Evolutionary conservation across 2,113 vertebrate genomes (phyloP).

Genomic region (Bucco capensis): DNA sequence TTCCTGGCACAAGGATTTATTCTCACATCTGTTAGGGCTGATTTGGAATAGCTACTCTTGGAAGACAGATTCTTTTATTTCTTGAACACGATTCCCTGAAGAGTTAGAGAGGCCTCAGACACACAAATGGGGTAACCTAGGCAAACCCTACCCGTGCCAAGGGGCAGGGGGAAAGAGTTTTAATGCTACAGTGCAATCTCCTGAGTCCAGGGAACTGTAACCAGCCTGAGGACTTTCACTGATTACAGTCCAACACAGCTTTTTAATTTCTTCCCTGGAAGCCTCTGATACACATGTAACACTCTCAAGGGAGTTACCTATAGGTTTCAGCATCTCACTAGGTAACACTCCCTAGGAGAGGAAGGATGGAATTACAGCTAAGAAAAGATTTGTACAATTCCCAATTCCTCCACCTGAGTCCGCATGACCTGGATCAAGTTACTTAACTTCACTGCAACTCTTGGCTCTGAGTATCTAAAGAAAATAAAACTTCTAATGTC

Average conservation of each 20-base stretch:
- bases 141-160: background rate
- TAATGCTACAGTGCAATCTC: background rate
- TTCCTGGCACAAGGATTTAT: conserved; percentile 31
- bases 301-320: background rate
- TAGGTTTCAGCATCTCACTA: background rate
- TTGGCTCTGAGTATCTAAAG: background rate
- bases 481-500: background rate
- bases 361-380: background rate
- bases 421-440: background rate
- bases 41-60: conserved; percentile 9
- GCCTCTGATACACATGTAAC: background rate
- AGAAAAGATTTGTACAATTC: background rate
- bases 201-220: background rate
- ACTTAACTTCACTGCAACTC: background rate
- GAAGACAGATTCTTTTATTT: conserved; percentile 17
- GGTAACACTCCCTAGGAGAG: background rate
- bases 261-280: conserved; percentile 8
- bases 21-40: conserved; percentile 39
- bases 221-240: background rate
- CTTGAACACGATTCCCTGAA: background rate
- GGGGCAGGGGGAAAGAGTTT: background rate
- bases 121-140: background rate
- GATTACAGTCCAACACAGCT: background rate
- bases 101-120: background rate
- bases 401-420: background rate